A percentile compares a stretch with the other conserved stretches of the same genome.
These are phyloP conservation scores for Euschistus heros DNA, from an alignment of 1,140 invertebrate genomes.

Conservation along the genomic window DNA sequence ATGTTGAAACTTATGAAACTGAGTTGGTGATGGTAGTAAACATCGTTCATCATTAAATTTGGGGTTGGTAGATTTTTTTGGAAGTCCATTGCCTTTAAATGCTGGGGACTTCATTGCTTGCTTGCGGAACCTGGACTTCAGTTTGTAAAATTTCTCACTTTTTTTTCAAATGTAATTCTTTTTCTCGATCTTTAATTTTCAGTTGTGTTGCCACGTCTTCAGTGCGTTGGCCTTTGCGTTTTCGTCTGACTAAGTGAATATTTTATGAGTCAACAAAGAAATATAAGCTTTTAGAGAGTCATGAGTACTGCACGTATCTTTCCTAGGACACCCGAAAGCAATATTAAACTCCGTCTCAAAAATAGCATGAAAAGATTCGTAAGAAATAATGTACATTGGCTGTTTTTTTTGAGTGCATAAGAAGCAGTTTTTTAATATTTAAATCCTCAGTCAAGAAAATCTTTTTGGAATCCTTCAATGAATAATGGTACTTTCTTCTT, in stretches of 20 bases:
- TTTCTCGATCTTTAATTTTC: not conserved
- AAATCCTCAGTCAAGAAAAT: not conserved
- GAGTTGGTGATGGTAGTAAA: slow-evolving; percentile 26
- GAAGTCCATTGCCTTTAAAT: not conserved
- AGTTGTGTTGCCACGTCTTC: not conserved
- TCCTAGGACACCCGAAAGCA: slow-evolving; percentile 21
- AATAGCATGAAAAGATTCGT: slow-evolving; percentile 4
- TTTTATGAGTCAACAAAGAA: too few relatives aligned
- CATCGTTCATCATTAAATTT: slow-evolving; percentile 25
- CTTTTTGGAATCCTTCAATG: not conserved
- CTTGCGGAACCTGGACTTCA: not conserved
- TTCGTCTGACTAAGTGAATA: too few relatives aligned
- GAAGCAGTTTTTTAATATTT: not conserved
- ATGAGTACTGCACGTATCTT: slow-evolving; percentile 19
- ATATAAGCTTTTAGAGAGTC: slow-evolving; percentile 21
- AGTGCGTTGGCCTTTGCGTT: not conserved
- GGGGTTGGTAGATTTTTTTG: slow-evolving; percentile 19
- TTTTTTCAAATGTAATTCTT: not conserved
- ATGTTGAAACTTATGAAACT: slow-evolving; percentile 26
- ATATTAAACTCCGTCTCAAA: slow-evolving; percentile 23
- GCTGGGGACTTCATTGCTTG: not conserved
- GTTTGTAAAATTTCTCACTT: not conserved
- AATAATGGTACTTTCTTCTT: not conserved
- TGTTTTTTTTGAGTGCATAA: not conserved
- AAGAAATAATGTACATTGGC: not conserved